These are phyloP conservation scores for Patella ulyssiponensis DNA, from an alignment of 2,888 invertebrate genomes.

Conservation along the genomic window DNA sequence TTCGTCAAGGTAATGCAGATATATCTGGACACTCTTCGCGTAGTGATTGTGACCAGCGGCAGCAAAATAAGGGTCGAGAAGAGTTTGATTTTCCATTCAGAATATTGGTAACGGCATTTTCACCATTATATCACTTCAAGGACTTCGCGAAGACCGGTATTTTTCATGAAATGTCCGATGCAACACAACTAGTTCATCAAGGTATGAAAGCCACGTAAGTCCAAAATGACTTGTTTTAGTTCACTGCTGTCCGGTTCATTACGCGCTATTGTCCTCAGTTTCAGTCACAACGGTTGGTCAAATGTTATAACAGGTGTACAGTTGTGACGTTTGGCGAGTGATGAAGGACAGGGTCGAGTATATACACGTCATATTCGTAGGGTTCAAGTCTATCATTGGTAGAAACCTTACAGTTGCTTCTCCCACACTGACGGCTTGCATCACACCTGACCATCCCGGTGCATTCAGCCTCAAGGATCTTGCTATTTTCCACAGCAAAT, in stretches of 20 bases:
- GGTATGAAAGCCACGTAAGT: background rate
- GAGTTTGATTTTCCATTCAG: too few species aligned
- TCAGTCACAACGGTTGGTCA: background rate
- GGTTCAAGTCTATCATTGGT: background rate
- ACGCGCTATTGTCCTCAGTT: background rate
- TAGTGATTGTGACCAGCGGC: conserved; percentile 46
- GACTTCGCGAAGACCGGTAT: background rate
- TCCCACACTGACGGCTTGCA: conserved; percentile 45
- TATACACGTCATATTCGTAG: background rate
- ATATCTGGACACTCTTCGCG: conserved; percentile 34
- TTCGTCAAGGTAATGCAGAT: conserved; percentile 30
- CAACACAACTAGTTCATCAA: background rate
- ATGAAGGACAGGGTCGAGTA: background rate
- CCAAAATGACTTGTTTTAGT: background rate
- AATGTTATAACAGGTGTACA: background rate
- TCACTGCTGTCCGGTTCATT: background rate
- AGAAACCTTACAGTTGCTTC: conserved; percentile 25
- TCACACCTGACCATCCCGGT: conserved; percentile 45
- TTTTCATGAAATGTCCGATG: background rate
- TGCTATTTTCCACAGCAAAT: background rate
- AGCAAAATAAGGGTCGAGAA: conserved; percentile 33
- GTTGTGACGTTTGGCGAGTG: background rate
- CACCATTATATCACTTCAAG: background rate
- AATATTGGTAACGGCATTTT: background rate
- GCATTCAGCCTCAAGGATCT: conserved; percentile 23